Evolutionary conservation across 1,140 invertebrate species (phyloP), one percentile per base, ranked within the genome.

Genomic region (Drosophila saltans): DNA sequence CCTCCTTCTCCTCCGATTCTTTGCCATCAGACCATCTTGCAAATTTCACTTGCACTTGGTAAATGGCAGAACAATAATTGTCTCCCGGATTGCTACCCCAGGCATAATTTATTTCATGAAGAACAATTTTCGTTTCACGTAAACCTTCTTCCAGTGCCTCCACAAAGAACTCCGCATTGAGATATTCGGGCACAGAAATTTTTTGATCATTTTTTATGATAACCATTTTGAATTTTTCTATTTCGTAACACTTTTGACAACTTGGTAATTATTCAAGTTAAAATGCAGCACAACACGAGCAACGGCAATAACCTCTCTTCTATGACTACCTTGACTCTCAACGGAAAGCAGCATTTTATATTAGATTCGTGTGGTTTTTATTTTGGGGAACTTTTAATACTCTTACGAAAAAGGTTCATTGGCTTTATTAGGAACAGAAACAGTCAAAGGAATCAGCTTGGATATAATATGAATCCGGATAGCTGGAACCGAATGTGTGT

Each of bases 1-100:
- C 21, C 28, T 92, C 84, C 5, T 41, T 60, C 3, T 57, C 59
- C 1, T 21, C 2, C 1, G 52, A 63, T 33, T 74, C 72, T 10
- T 69, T 71, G 21, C 70, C 76, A 6, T 78, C 62, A 2, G n/a
- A 11, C 67, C 71, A 89, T 16, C 55, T 75, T 1, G 71, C 57
- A 48, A 86, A 92, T n/a, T 40, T 71, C 1, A 92, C 11, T 2
- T 57, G 48, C 0, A 90, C 91, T 0, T 82, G 77, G 41, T 92
- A 92, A 33, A 92, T 92, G 10, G 80, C 76, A 24, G 89, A 92
- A 33, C 90, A 91, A 59, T 92, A 92, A 48, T 92, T 92, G 8
- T 92, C 91, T 0, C 91, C 91, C 3, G 81, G 81, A 40, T 91
- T 91, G 58, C 88, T 92, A 43, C 91, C 91, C 89, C 86, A 90